Evolutionary conservation across 2,113 vertebrate species (phyloP), one percentile per base, ranked within the genome.

Genomic region (human (Homo sapiens)): DNA sequence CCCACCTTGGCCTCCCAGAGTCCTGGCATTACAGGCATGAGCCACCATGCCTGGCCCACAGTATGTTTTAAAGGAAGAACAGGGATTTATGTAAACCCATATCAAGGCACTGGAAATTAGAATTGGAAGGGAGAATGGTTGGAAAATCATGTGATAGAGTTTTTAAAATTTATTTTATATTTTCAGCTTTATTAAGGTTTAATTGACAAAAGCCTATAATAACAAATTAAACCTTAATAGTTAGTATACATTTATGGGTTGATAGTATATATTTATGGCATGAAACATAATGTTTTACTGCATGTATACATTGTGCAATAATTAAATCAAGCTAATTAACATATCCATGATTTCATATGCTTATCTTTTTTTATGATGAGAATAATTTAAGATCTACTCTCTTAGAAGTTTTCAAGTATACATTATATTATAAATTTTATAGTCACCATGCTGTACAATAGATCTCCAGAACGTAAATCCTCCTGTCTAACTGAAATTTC

Each of bases 11-110:
- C 25, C 59, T 61, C 59, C 59, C 25, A 61, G 11, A 61, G 25
- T 61, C 25, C 11, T 5, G 11, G 59, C 25, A 5, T 61, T 61
- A 61, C 59, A 61, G 25, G 59, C 4, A 12, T 61, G 59, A 61
- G 59, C 59, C 59, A 61, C 11, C 12, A 27, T 0, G 3, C 59
- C 25, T 0, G 4, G 11, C 25, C 11, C 6, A 66, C 30, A 66
- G 27, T 32, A 66, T 66, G 3, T 66, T 66, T 66, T 66, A 66
- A 66, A 66, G 32, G 32, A 66, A 66, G 64, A 66, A 66, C 64
- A 66, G 64, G 32, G 6, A 66, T 66, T 66, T 66, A 35, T 27
- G 25, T 61, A 61, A 61, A 61, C 59, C 11, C 25, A 6, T 61
- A 61, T 61, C 11, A 61, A 61, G 59, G 59, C 25, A 61, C 4